Percentiles rank a stretch among this genome's conserved stretches.
These are phyloP conservation scores for Amphiprion percula DNA, from an alignment of 2,113 vertebrate genomes.

Conservation along the genomic window DNA sequence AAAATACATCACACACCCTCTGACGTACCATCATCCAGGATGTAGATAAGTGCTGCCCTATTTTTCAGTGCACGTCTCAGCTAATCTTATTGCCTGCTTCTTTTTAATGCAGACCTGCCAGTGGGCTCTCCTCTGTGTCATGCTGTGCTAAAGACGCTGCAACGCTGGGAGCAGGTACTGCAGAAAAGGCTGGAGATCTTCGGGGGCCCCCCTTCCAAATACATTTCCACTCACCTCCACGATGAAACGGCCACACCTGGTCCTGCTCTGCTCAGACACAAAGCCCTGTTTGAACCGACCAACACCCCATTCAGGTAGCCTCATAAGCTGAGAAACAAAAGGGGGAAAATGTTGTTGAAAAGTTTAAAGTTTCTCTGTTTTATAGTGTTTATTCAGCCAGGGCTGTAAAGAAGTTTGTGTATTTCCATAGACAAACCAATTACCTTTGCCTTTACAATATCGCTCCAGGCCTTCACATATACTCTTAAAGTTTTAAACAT, in stretches of 20 bases:
- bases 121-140: slow-evolving; percentile 96
- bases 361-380: too few relatives aligned
- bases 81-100: slow-evolving; percentile 32
- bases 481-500: not conserved
- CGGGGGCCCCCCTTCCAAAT: slow-evolving; percentile 92
- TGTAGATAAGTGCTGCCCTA: slow-evolving; percentile 17
- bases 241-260: slow-evolving; percentile 89
- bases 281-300: slow-evolving; percentile 93
- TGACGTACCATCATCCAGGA: slow-evolving; percentile 9
- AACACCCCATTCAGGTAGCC: slow-evolving; percentile 95
- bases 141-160: slow-evolving; percentile 92
- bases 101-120: slow-evolving; percentile 89
- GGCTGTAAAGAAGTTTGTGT: too few relatives aligned
- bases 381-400: too few relatives aligned
- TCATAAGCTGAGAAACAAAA: not conserved
- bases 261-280: slow-evolving; percentile 95
- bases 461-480: too few relatives aligned
- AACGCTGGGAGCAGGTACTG: slow-evolving; percentile 97
- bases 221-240: slow-evolving; percentile 87
- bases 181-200: slow-evolving; percentile 93
- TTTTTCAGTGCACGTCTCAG: slow-evolving; percentile 16
- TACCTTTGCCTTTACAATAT: too few relatives aligned
- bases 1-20: slow-evolving; percentile 13
- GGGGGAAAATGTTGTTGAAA: too few relatives aligned
- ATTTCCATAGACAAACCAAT: too few relatives aligned